Evolutionary conservation across 1,140 invertebrate genomes (phyloP), one percentile per base, ranked within the genome.

Genomic region (Apis dorsata): DNA sequence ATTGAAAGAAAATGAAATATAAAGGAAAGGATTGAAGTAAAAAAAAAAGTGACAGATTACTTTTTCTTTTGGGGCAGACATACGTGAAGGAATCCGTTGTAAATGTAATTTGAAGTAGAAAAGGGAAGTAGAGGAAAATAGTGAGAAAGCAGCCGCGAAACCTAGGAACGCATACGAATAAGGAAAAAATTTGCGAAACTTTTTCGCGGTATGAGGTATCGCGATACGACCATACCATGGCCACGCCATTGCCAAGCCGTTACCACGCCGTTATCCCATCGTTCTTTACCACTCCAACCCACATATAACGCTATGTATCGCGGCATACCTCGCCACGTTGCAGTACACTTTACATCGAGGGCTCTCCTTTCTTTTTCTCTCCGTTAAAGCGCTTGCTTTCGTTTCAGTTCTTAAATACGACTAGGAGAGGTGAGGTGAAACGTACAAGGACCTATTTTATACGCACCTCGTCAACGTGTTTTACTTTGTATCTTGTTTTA

Each of bases 361-460:
- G 49, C 19, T 65, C 66, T 53, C 66, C 34, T 80, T 77, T 51
- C 69, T 19, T 83, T 21, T 59, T 55, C 78, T 49, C 59, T 83
- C 34, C 51, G 83, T 85, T 79, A 62, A 63, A 85, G 60, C 75
- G 63, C 62, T 73, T 72, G 72, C 72, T 59, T 51, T 44, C 81
- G 57, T 55, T 49, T 62, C 51, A 70, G 74, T 60, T 81, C 74
- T 51, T 85, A 90, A 86, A 80, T 85, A 68, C 74, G 57, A 65
- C 79, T 80, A 44, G 21, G 19, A 11, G 49, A 70, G 19, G 9
- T 28, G 17, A 90, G 77, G 82, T 80, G 86, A 86, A 91, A 90
- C 89, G 86, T 84, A 85, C 89, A 90, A 91, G 90, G 91, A 85
- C 90, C 88, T 69, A 76, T 49, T 44, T 68, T 68, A 44, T 21